A percentile compares a stretch with the other conserved stretches of the same genome.
These are phyloP conservation scores for Mastomys coucha DNA, from an alignment of 2,113 vertebrate genomes.

Conservation along the genomic window DNA sequence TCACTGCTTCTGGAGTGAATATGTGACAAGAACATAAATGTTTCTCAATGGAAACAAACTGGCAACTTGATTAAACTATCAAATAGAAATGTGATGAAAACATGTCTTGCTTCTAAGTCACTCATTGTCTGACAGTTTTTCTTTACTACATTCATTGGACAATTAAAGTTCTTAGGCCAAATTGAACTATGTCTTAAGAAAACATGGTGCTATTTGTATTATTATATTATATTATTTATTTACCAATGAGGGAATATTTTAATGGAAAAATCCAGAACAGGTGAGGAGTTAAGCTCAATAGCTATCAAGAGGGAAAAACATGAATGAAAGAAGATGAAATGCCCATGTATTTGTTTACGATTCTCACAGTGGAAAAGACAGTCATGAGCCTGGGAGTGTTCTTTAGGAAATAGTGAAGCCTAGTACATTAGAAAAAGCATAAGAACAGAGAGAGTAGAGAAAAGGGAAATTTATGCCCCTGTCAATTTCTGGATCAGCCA, in stretches of 20 bases:
- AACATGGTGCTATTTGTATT: background rate
- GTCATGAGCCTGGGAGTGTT: background rate
- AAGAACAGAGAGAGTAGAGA: background rate
- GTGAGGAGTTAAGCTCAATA: background rate
- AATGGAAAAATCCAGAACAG: background rate
- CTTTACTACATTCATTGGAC: no score
- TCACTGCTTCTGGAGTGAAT: background rate
- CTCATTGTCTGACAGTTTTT: background rate
- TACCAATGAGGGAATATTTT: background rate
- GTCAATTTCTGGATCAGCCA: background rate
- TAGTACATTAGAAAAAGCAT: background rate
- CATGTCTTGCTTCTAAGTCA: background rate
- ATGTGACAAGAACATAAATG: background rate
- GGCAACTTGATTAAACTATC: background rate
- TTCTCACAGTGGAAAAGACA: background rate
- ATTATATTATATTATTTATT: background rate
- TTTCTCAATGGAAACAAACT: background rate
- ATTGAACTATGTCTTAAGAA: background rate
- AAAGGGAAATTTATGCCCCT: background rate
- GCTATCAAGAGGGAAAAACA: background rate
- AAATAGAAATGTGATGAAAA: background rate
- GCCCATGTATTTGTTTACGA: background rate
- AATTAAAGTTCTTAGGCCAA: no score
- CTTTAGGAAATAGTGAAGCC: background rate
- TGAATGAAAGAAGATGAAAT: background rate